Evolutionary conservation across 2,888 invertebrate genomes (phyloP), one percentile per base, ranked within the genome.

Genomic region (Pogonocherus hispidulus): DNA sequence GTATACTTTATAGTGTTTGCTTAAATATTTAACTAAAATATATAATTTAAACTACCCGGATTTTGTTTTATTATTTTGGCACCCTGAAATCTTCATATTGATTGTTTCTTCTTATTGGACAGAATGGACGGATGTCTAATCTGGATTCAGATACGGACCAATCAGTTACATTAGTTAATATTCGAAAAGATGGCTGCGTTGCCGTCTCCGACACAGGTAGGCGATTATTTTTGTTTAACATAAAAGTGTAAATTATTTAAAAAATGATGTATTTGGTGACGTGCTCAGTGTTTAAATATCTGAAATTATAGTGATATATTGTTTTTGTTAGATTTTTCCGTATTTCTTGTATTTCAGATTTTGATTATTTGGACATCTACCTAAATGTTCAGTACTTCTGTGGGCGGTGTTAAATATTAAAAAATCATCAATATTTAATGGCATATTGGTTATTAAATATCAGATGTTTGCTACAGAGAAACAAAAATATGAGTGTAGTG

Each of bases 151-250:
- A 18, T 22, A 41, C 19, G 35, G 32, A 27, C 62, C 62, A 62
- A 62, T 62, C 20, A 62, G 37, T 6, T 32, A 19, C 20, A 16
- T 6, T 14, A 35, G 22, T 51, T 44, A 47, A 46, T 84, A 85
- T 86, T 77, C 84, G 83, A 84, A 91, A 93, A 92, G 87, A 93
- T 93, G 93, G 93, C 93, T 90, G 91, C 92, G 87, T 89, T 93
- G 91, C 93, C 92, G 88, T 93, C 92, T 89, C 93, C 93, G 88
- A 92, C 92, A 87, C 92, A 93, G 92, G 93, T 93, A 92, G 87
- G 74, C 71, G 59, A 77, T 76, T 81, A 82, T 69, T 70, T 67
- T 72, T 55, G 5, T 63, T 56, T 52, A 59, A 65, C 80, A 73
- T 78, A 79, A 78, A 72, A 73, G 76, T 67, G 74, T 67, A 77